Evolutionary conservation across 2,113 vertebrate species (phyloP), one percentile per base, ranked within the genome.

Genomic region (Motacilla alba): DNA sequence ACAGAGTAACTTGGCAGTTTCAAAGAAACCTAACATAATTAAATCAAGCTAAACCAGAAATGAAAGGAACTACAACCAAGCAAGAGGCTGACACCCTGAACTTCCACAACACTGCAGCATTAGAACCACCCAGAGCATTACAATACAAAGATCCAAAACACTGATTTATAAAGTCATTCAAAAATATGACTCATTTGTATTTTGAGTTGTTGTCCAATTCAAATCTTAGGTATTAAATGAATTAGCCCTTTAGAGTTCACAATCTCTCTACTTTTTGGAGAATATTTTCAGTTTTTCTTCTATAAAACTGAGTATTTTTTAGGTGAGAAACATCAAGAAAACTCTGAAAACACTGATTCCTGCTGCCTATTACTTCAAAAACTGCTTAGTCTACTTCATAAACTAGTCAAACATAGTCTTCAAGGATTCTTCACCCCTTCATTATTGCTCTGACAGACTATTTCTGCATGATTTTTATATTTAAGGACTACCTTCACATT

Each of bases 21-120:
- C 83, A 92, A 92, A 95, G 81, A 93, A 93, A 92, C 27, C 59
- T 44, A 70, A 63, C 56, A 39, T 86, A 96, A 94, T 90, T 94
- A 93, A 70, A 92, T 63, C 62, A 86, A 90, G 62, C 50, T 67
- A 88, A 92, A 92, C 43, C 30, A 89, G 53, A 93, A 93, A 83
- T 69, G 41, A 88, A 96, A 78, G 70, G 6, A 83, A 82, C 41
- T 33, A 66, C 60, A 90, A 67, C 28, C 3, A 7, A 3, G 5
- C 12, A 44, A 83, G 83, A 16, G 55, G 21, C 19, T 92, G 68
- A 88, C 90, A 77, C 17, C 16, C 33, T 83, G 63, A 93, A 92
- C 50, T 86, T 83, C 14, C 47, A 67, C 9, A 49, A 28, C 84
- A 43, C 50, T 22, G 12, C 20, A 43, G 20, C 2, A 0, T 52